phyloP scores from a whole-genome alignment of 1,140 invertebrate species.

The Kradibia gibbosae region DNA sequence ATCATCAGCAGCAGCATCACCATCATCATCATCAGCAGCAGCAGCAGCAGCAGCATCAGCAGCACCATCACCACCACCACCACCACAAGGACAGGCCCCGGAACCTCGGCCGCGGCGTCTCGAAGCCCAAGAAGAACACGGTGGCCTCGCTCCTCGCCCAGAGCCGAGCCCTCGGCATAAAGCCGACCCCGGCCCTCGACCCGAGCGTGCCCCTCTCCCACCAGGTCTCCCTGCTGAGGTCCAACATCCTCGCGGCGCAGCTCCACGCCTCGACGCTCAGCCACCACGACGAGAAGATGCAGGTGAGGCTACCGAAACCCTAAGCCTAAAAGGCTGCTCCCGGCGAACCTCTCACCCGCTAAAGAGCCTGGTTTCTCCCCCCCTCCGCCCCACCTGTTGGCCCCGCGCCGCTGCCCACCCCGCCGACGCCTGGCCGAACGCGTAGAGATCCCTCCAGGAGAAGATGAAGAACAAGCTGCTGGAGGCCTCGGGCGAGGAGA shows the following conservation, averaged over 20 bases:
- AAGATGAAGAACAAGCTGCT: slow-evolving; percentile 76
- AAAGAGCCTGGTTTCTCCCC: background rate
- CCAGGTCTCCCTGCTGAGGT: slow-evolving; percentile 76
- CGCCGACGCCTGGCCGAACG: background rate
- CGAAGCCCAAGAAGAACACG: slow-evolving; percentile 92
- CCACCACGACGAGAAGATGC: slow-evolving; percentile 72
- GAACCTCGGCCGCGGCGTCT: slow-evolving; percentile 87
- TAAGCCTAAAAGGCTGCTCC: no score
- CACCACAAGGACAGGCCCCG: slow-evolving; percentile 83
- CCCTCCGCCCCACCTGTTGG: background rate
- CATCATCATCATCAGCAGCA: no score
- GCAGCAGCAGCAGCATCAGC: no score
- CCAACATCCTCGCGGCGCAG: slow-evolving; percentile 76
- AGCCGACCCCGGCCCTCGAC: slow-evolving; percentile 75
- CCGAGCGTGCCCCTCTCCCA: slow-evolving; percentile 75
- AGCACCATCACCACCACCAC: no score
- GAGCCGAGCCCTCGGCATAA: slow-evolving; percentile 83
- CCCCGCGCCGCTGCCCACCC: background rate
- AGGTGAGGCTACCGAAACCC: slow-evolving; percentile 56
- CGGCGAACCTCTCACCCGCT: no score
- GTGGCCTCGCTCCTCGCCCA: slow-evolving; percentile 89
- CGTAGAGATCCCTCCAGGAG: slow-evolving; percentile 72
- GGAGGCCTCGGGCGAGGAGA: slow-evolving; percentile 74
- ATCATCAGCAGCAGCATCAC: no score
- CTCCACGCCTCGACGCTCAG: slow-evolving; percentile 66